Evolutionary conservation across 2,113 vertebrate species (phyloP).

Genomic region (Thinocorus orbignyianus): DNA sequence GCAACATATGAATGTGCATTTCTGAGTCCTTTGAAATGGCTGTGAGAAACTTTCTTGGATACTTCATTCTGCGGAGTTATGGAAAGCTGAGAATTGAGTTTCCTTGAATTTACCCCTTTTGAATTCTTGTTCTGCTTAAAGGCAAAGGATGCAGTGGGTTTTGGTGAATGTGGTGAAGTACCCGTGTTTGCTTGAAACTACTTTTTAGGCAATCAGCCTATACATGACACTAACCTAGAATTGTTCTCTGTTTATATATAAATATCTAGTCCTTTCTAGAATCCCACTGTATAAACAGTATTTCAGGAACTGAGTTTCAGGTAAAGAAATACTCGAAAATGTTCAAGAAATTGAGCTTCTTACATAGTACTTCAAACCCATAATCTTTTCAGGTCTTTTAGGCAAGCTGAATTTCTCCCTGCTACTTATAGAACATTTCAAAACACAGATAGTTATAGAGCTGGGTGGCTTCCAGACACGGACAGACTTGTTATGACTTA

Average conservation of each 20-base stretch:
- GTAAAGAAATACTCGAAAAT: neutral
- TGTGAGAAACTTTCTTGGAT: neutral
- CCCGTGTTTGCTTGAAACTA: neutral
- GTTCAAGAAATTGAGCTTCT: neutral
- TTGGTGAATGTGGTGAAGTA: neutral
- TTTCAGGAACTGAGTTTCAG: neutral
- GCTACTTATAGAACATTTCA: neutral
- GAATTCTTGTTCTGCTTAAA: neutral
- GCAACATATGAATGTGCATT: neutral
- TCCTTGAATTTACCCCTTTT: neutral
- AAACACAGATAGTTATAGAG: neutral
- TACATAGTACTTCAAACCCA: neutral
- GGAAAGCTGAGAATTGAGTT: neutral
- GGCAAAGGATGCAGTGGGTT: neutral
- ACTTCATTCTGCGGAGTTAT: neutral
- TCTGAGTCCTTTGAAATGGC: neutral
- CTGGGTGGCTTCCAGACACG: neutral
- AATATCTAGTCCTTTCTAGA: neutral
- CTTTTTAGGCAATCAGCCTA: neutral
- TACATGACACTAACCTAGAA: neutral
- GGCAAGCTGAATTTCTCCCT: neutral
- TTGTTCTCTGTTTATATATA: neutral
- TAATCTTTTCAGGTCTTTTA: neutral
- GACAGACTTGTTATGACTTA: neutral
- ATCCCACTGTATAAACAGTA: neutral